phyloP scores from a whole-genome alignment of 2,888 invertebrate species.

The Ormyrus nitidulus region DNA sequence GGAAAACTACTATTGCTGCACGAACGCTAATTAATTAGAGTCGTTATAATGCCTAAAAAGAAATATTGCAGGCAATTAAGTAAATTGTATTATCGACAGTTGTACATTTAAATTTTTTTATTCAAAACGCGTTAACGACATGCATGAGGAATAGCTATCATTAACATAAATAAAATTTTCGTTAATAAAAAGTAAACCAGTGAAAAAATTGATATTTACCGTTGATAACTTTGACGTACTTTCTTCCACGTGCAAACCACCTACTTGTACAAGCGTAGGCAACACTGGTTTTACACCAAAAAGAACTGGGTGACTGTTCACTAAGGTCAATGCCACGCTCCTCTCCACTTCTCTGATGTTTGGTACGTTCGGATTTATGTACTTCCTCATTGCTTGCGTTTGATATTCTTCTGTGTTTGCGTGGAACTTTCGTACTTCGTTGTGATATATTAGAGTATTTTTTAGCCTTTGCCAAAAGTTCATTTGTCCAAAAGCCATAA shows the following conservation, averaged over 20 bases:
- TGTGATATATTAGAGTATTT: slow-evolving; percentile 54
- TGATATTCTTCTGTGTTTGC: slow-evolving; percentile 49
- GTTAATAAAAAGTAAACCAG: too few relatives aligned
- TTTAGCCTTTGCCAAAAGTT: slow-evolving; percentile 60
- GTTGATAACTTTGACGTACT: slow-evolving; percentile 12
- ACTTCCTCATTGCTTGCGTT: slow-evolving; percentile 58
- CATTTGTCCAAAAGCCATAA: slow-evolving; percentile 43
- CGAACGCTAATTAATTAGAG: too few relatives aligned
- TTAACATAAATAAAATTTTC: too few relatives aligned
- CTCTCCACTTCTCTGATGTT: slow-evolving; percentile 74
- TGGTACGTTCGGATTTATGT: slow-evolving; percentile 67
- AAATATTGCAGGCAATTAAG: too few relatives aligned
- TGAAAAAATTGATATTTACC: slow-evolving; percentile 27
- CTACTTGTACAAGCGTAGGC: slow-evolving; percentile 76
- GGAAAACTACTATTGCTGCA: too few relatives aligned
- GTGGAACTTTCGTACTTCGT: slow-evolving; percentile 37
- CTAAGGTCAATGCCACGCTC: slow-evolving; percentile 75
- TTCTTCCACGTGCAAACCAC: slow-evolving; percentile 75
- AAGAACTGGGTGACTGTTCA: slow-evolving; percentile 77
- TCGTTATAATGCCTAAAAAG: too few relatives aligned
- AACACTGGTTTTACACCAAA: slow-evolving; percentile 74
- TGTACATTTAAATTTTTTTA: too few relatives aligned
- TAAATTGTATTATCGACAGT: too few relatives aligned
- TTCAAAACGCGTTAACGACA: too few relatives aligned
- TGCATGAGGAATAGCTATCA: too few relatives aligned